Evolutionary conservation across 2,113 vertebrate genomes (phyloP), one percentile per base, ranked within the genome.

Genomic region (Bagarius yarrelli): DNA sequence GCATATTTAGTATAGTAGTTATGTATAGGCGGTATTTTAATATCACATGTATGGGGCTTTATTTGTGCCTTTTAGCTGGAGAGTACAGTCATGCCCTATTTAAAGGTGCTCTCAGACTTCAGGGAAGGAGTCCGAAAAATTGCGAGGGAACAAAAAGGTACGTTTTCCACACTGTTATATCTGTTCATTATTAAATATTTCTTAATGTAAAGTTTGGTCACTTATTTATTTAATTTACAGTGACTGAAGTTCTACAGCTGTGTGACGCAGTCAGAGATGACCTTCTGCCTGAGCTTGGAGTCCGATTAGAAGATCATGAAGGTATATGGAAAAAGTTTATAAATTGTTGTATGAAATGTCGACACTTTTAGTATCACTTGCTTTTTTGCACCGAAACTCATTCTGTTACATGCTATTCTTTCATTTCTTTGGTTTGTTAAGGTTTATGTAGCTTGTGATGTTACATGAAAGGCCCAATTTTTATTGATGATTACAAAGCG

Each of bases 301-400:
- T 99, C 84, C 93, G 98, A 25, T 90, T 99, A 57, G 98, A 99
- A 82, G 97, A 99, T 78, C 96, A 97, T 2, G 98, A 99, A 94
- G 98, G 97, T 99, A 90, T 78, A 47, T 5, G 12, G 23, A 55
- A 23, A 14, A 13, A 64, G 16, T 40, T 23, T 30, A 75, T 21
- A 1, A 27, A n/a, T 21, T n/a, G n/a, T n/a, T n/a, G n/a, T n/a
- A n/a, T n/a, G n/a, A n/a, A n/a, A n/a, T n/a, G n/a, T n/a, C n/a
- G n/a, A n/a, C n/a, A n/a, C n/a, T n/a, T n/a, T n/a, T n/a, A n/a
- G n/a, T n/a, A n/a, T n/a, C n/a, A n/a, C n/a, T n/a, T n/a, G n/a
- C n/a, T n/a, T n/a, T n/a, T n/a, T n/a, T n/a, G n/a, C n/a, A n/a
- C n/a, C n/a, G n/a, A n/a, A n/a, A n/a, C n/a, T n/a, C n/a, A n/a